phyloP scores from a whole-genome alignment of 1,140 invertebrate genomes.

The Ips typographus region DNA sequence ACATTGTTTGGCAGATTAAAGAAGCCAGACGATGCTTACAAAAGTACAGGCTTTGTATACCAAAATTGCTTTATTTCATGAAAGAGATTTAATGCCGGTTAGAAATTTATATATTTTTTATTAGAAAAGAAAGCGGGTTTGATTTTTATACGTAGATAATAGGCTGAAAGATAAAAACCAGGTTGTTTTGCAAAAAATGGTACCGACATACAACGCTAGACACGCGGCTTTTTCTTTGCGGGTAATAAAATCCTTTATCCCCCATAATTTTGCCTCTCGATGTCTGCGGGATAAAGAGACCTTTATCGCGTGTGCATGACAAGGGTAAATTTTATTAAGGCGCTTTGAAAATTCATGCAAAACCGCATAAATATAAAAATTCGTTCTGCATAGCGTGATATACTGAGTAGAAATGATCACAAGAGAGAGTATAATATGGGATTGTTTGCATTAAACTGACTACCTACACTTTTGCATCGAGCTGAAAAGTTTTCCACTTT shows the following conservation, averaged over 20 bases:
- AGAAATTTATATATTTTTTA: too few species aligned
- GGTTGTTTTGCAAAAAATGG: background rate
- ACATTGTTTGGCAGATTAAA: too few species aligned
- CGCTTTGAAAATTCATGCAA: constrained; percentile 10
- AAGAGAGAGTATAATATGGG: too few species aligned
- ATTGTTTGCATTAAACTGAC: too few species aligned
- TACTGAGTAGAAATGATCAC: too few species aligned
- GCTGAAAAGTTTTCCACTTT: too few species aligned
- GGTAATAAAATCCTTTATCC: constrained; percentile 7
- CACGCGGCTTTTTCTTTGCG: background rate
- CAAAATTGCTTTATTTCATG: too few species aligned
- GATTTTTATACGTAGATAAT: background rate
- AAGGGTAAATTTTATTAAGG: constrained; percentile 17
- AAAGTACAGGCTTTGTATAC: too few species aligned
- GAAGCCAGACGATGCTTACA: too few species aligned
- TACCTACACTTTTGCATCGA: too few species aligned
- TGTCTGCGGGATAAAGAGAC: constrained; percentile 8
- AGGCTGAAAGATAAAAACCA: background rate
- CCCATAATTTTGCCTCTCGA: constrained; percentile 6
- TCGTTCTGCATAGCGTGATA: background rate
- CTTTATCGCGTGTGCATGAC: constrained; percentile 14
- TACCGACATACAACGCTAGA: background rate
- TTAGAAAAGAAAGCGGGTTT: background rate
- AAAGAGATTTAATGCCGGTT: too few species aligned
- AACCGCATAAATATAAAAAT: constrained; percentile 12